phyloP scores from a whole-genome alignment of 1,140 invertebrate species.

The Popillia japonica region DNA sequence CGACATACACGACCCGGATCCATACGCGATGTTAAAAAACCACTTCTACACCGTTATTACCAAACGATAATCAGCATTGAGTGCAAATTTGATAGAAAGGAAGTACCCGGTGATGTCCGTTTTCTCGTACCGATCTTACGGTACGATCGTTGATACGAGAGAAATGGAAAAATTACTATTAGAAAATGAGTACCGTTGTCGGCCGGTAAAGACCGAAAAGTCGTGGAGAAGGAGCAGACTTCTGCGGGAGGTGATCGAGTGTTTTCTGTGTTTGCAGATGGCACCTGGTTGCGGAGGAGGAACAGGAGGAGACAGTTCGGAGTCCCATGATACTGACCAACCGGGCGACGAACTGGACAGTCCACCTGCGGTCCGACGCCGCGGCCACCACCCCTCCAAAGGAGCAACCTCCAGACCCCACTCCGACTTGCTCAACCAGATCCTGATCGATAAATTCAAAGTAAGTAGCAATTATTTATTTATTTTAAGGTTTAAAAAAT shows the following conservation, averaged over 20 bases:
- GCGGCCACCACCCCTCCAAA: conserved; percentile 49
- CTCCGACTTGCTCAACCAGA: conserved; percentile 69
- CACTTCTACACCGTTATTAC: neutral
- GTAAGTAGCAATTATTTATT: conserved; percentile 57
- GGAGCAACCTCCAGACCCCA: conserved; percentile 63
- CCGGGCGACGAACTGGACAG: conserved; percentile 66
- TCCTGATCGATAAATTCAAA: conserved; percentile 71
- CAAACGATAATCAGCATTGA: neutral
- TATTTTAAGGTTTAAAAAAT: too few species aligned
- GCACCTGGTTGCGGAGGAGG: conserved; percentile 63
- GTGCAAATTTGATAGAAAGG: neutral
- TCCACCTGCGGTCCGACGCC: conserved; percentile 64
- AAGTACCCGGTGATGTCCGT: neutral
- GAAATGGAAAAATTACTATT: neutral
- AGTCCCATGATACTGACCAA: conserved; percentile 69
- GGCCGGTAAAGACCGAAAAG: neutral
- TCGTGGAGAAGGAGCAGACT: conserved; percentile 2
- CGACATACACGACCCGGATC: neutral
- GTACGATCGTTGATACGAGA: neutral
- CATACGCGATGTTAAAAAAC: neutral
- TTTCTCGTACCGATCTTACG: neutral
- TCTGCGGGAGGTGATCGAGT: conserved; percentile 27
- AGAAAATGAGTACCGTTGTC: neutral
- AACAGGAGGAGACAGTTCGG: conserved; percentile 67
- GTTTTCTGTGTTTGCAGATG: conserved; percentile 60